Percentiles rank a stretch among this genome's conserved stretches.
phyloP scores from a whole-genome alignment of 2,888 invertebrate species.

The Seladonia tumulorum region DNA sequence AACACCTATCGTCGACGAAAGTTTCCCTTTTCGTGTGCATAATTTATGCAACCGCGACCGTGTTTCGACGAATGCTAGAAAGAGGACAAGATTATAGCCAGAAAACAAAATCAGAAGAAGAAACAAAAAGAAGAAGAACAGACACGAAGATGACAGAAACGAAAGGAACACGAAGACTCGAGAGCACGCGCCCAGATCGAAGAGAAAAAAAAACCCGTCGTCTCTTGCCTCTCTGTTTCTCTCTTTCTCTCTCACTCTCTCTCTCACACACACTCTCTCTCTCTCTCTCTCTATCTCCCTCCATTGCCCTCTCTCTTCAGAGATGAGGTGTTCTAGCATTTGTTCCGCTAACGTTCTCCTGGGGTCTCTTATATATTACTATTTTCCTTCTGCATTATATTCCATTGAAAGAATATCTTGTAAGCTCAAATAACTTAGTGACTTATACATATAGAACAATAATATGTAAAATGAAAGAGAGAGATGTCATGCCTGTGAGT shows the following conservation, averaged over 20 bases:
- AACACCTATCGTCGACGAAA: neutral
- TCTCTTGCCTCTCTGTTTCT: neutral
- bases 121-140: neutral
- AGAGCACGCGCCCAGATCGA: neutral
- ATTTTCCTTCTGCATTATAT: constrained; percentile 11
- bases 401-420: constrained; percentile 43
- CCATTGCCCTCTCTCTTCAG: neutral
- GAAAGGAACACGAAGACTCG: neutral
- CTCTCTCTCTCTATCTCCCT: neutral
- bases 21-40: neutral
- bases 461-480: constrained; percentile 51
- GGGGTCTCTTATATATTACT: constrained; percentile 50
- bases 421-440: constrained; percentile 63
- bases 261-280: no score
- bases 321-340: neutral
- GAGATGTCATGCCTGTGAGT: constrained; percentile 28
- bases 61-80: neutral
- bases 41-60: neutral
- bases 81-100: constrained; percentile 1
- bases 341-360: constrained; percentile 22
- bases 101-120: neutral
- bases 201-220: constrained; percentile 2
- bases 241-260: no score
- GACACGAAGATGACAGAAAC: neutral
- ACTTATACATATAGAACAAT: constrained; percentile 58